Percentiles rank a stretch among this genome's conserved stretches.
These are phyloP conservation scores for Himalopsyche phryganea DNA, from an alignment of 1,140 invertebrate species.

Conservation along the genomic window DNA sequence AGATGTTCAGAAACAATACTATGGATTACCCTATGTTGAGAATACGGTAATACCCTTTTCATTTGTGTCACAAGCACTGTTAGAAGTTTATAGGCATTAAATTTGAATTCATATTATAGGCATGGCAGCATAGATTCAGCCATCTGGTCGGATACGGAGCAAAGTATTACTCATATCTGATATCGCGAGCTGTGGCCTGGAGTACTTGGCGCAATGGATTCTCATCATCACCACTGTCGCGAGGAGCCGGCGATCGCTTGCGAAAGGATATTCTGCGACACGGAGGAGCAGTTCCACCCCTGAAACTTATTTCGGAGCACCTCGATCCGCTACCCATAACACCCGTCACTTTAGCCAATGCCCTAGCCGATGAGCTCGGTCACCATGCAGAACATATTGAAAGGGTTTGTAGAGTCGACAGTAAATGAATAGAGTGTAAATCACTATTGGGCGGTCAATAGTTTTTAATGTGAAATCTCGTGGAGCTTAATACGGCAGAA, in stretches of 20 bases:
- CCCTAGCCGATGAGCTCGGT: constrained; percentile 47
- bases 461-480: too few species aligned
- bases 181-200: constrained; percentile 89
- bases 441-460: too few species aligned
- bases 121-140: constrained; percentile 94
- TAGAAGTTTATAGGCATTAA: too few species aligned
- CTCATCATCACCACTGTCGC: constrained; percentile 74
- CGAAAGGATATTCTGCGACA: constrained; percentile 73
- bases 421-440: too few species aligned
- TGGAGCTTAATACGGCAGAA: too few species aligned
- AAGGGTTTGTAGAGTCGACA: constrained; percentile 39
- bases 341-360: constrained; percentile 42
- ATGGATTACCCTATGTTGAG: constrained; percentile 79
- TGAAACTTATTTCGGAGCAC: constrained; percentile 43
- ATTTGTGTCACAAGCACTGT: too few species aligned
- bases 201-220: constrained; percentile 93
- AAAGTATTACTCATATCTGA: constrained; percentile 96
- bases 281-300: constrained; percentile 79
- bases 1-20: constrained; percentile 79
- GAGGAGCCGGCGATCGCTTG: constrained; percentile 72
- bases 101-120: too few species aligned
- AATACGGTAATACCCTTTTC: constrained; percentile 63
- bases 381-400: constrained; percentile 46
- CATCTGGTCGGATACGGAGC: constrained; percentile 97
- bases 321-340: constrained; percentile 42